These are phyloP conservation scores for Brachyalestes nurse DNA, from an alignment of 2,797 vertebrate genomes.

Conservation along the genomic window DNA sequence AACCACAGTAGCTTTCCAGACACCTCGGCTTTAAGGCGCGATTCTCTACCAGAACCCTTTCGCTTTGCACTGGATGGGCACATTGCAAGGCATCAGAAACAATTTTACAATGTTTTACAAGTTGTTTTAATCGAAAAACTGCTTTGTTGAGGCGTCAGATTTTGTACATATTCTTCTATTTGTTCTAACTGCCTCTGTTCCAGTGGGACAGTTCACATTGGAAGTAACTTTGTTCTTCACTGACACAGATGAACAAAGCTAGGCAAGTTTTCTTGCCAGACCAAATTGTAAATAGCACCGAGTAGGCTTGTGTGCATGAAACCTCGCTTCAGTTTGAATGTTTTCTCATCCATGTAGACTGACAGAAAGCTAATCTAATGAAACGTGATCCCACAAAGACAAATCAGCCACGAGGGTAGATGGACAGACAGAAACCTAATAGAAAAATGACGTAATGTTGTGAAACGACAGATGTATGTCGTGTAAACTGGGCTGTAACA, in stretches of 20 bases:
- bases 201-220: background rate
- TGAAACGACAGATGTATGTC: background rate
- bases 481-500: too few species aligned
- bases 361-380: background rate
- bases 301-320: background rate
- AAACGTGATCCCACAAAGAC: too few species aligned
- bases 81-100: background rate
- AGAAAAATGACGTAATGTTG: background rate
- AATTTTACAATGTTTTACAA: background rate
- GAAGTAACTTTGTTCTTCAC: background rate
- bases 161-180: background rate
- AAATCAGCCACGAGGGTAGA: background rate
- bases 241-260: background rate
- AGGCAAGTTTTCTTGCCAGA: background rate
- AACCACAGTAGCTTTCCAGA: background rate
- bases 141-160: background rate
- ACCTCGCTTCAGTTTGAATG: background rate
- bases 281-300: background rate
- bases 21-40: background rate
- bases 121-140: background rate
- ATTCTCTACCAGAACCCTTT: too few species aligned
- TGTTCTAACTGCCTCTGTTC: background rate
- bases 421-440: background rate
- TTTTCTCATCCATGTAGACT: background rate
- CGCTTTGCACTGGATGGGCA: background rate